Base-by-base conservation (phyloP, 2,888 invertebrate genomes). In the Lasioglossum marginatum region DNA sequence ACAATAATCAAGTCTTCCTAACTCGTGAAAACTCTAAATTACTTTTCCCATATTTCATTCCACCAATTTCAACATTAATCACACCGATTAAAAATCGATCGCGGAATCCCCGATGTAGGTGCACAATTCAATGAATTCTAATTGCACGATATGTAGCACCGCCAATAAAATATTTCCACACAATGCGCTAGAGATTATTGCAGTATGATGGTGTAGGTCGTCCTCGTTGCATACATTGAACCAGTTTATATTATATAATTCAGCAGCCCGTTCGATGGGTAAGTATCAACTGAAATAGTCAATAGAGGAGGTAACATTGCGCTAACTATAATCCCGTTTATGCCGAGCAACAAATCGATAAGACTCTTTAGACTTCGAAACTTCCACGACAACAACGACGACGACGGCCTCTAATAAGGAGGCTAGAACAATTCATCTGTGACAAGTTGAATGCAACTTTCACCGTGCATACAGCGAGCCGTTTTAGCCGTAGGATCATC, bases 361-460 rank as follows among this genome's bases (percentile, higher is more conserved):
- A 4, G 27, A 34, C 34, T 31, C 48, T 23, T 27, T 8, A 34
- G 19, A 31, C 40, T n/a, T 34, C 10, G 4, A 40, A 14, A 16
- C 6, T 19, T 52, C 8, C 10, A 4, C 19, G 19, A 48, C 43
- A 14, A 19, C 31, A 31, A 31, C 45, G 8, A 45, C 27, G 19
- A 31, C 23, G 45, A 43, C 60, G 34, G 19, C 34, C 52, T 63
- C 27, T 57, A 72, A 82, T 63, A n/a, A 37, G 57, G n/a, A 70
- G 77, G 23, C 77, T 63, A 27, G 57, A 82, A 79, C 73, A 79
- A 87, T 79, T 79, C 79, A 77, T 74, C 79, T 77, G 82, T 63
- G 79, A 86, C 82, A 73, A 74, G 34, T 34, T 23, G 81, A 81
- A 66, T 45, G 72, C 82, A 86, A 86, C 86, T 86, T 86, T 86